A percentile compares a stretch with the other conserved stretches of the same genome.
These are phyloP conservation scores for Sinella curviseta DNA, from an alignment of 1,140 invertebrate genomes.

Conservation along the genomic window DNA sequence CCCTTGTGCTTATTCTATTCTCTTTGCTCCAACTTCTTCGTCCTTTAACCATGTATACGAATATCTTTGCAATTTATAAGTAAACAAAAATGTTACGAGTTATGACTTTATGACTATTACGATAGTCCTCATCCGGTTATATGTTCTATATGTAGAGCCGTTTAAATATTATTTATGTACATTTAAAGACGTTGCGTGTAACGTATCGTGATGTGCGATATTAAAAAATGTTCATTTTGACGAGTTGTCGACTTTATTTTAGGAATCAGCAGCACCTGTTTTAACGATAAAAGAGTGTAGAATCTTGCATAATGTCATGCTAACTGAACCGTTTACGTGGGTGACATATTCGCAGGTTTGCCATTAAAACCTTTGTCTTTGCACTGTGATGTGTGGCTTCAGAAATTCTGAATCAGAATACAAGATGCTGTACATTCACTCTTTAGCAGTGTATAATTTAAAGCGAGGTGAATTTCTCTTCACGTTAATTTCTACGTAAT, in stretches of 20 bases:
- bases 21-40: not conserved
- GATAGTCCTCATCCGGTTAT: no score
- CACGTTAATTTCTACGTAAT: not conserved
- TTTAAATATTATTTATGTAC: not conserved
- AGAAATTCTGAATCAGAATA: not conserved
- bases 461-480: not conserved
- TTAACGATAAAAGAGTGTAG: not conserved
- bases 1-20: slow-evolving; percentile 11
- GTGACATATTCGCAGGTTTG: slow-evolving; percentile 12
- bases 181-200: slow-evolving; percentile 13
- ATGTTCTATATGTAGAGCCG: not conserved
- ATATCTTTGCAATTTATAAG: no score
- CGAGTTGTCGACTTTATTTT: not conserved
- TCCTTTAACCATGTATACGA: no score
- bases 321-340: not conserved
- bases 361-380: not conserved
- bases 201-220: not conserved
- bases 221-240: not conserved
- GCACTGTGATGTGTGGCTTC: not conserved
- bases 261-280: not conserved
- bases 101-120: no score
- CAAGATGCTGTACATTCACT: not conserved
- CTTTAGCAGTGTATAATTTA: not conserved
- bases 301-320: slow-evolving; percentile 17
- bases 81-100: no score